phyloP scores from a whole-genome alignment of 1,140 invertebrate species.

The Berghia stephanieae region DNA sequence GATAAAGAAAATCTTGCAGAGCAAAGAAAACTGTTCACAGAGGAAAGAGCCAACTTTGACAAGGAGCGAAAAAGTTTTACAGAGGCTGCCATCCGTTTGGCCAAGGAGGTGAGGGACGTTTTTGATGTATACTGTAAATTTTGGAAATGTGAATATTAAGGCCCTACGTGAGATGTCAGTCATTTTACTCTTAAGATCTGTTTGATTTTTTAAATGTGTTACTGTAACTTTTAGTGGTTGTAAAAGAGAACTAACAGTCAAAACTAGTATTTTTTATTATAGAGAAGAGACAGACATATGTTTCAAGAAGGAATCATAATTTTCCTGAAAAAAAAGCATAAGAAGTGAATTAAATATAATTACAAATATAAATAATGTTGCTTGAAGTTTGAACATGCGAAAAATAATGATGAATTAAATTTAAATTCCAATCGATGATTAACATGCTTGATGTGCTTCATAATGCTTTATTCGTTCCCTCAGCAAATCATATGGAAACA shows the following conservation, averaged over 20 bases:
- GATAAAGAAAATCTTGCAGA: constrained; percentile 54
- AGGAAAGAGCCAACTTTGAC: constrained; percentile 61
- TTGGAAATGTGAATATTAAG: neutral
- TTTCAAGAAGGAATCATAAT: constrained; percentile 5
- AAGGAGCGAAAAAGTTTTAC: constrained; percentile 54
- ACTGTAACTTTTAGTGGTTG: too few species aligned
- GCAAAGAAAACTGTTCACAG: constrained; percentile 51
- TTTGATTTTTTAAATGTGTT: too few species aligned
- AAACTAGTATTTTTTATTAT: too few species aligned
- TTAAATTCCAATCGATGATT: too few species aligned
- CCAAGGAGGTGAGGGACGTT: constrained; percentile 51
- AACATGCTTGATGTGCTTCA: too few species aligned
- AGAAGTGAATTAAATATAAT: neutral
- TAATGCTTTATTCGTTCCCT: too few species aligned
- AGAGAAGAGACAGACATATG: too few species aligned
- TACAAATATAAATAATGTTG: too few species aligned
- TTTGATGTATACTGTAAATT: neutral
- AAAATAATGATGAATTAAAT: too few species aligned
- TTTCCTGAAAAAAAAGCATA: neutral
- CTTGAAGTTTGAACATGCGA: too few species aligned
- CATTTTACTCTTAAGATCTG: neutral
- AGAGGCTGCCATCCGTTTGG: constrained; percentile 53
- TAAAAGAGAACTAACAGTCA: too few species aligned
- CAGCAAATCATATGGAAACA: too few species aligned
- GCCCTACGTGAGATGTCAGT: neutral